Base-by-base conservation (phyloP, 2,113 vertebrate species). In the Serinus canaria region DNA sequence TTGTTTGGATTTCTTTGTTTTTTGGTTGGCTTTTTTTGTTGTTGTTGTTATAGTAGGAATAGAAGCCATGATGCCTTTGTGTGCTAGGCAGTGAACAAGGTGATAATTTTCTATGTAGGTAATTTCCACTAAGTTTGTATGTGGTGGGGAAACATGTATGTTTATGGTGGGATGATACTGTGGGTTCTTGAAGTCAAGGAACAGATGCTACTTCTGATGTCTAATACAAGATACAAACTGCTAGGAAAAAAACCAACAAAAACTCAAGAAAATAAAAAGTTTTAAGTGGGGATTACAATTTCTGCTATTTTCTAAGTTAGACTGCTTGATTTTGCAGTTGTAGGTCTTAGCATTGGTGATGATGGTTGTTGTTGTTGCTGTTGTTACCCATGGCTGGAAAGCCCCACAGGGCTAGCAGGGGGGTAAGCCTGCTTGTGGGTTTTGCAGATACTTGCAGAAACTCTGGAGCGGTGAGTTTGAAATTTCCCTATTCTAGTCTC, bases 111-210 rank as follows among this genome's bases (percentile, higher is more conserved):
- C 35, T 44, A 5, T 85, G 28, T 15, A 41, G 23, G 16, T 87
- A 60, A 59, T 78, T 75, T 67, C 37, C 64, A 4, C 15, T 52
- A 37, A 70, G 30, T 47, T 64, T 47, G 3, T 44, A 6, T 60
- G 17, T 77, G 52, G 13, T 0, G 0, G 18, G 14, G 22, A 20
- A 84, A 33, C 8, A 4, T 0, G 1, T 41, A 5, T 30, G 13
- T 50, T 80, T 77, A 8, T 41, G 39, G 43, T 63, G 13, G 31
- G 50, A 23, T 92, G 44, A n/a, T 79, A 19, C 21, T 68, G 37
- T 73, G 37, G 41, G n/a, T 50, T 67, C 15, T 20, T n/a, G n/a
- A 67, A 44, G 41, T 49, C 31, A 56, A 60, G 41, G 56, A 87
- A 11, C 10, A 52, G 31, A 19, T 23, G 22, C 39, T 15, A 8